Conservation (phyloP, 2,888 invertebrate species). For the Ochropacha duplaris region DNA sequence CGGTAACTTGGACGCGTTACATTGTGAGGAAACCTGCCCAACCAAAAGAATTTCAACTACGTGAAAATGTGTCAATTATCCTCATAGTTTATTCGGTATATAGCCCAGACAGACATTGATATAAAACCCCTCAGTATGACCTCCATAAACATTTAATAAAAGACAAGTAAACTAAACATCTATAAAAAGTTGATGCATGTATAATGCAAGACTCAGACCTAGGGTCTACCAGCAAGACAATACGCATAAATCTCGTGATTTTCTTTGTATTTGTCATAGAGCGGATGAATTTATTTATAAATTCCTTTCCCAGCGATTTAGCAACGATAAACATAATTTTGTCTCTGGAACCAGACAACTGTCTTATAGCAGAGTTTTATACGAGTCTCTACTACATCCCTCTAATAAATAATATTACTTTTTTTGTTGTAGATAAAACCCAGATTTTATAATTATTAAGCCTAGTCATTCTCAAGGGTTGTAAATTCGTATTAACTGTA, state of each 20-base stretch:
- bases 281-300: constrained; percentile 1
- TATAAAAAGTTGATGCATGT: neutral
- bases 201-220: neutral
- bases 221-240: neutral
- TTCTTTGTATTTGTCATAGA: neutral
- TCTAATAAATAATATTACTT: no score
- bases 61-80: neutral
- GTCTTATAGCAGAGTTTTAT: neutral
- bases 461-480: no score
- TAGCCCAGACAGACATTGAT: neutral
- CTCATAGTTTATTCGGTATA: neutral
- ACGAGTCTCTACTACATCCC: neutral
- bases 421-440: no score
- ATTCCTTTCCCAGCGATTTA: neutral
- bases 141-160: neutral
- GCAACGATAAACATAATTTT: neutral
- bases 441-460: no score
- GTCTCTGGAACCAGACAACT: neutral
- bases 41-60: neutral
- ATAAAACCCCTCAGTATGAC: no score
- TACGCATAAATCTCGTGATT: neutral
- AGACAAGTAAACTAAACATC: neutral
- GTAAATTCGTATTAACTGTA: no score
- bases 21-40: neutral
- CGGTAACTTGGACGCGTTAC: no score